Base-by-base conservation (phyloP, 2,797 vertebrate species). In the Fringilla coelebs region DNA sequence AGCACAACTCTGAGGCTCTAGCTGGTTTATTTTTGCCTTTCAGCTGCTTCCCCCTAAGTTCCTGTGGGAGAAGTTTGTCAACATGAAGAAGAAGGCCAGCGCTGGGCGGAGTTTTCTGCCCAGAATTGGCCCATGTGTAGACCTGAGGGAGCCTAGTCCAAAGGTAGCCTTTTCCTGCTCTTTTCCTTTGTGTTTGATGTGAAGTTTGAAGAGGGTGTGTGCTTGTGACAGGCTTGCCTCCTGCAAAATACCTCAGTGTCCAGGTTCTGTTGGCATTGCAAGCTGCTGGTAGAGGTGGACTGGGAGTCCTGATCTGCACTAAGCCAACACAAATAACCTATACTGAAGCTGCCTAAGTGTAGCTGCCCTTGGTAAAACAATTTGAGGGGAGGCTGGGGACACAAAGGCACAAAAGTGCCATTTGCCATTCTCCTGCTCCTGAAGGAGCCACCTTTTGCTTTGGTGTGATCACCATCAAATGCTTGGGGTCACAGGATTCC, bases 91-190 rank as follows among this genome's bases (percentile, higher is more conserved):
- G 8, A 4, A 11, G 34, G 16, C 3, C 45, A 41, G 31, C 1
- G 4, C 9, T 63, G 14, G 3, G 10, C 6, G 2, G 7, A 6
- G 0, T 29, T 1, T 1, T 18, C 17, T n/a, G 10, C 46, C 36
- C 29, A 62, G 9, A 40, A 22, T 13, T 65, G 2, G 2, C 6
- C 5, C 18, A 28, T 40, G 24, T 94, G 55, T 98, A 54, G 97
- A 98, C 83, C 97, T 95, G 96, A 97, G 94, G 28, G 96, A 97
- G 65, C 97, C 96, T 20, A 1, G 0, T 22, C 5, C 98, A 52
- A 98, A 98, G 98, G 99, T 99, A 98, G 43, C 21, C 32, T 57
- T 93, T 86, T 76, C 57, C 21, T 91, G 46, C 63, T 71, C 49
- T 71, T 89, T 52, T 54, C 17, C 6, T 74, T 49, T 32, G 45